These are phyloP conservation scores for Sylvia atricapilla DNA, from an alignment of 2,113 vertebrate genomes.

Conservation along the genomic window DNA sequence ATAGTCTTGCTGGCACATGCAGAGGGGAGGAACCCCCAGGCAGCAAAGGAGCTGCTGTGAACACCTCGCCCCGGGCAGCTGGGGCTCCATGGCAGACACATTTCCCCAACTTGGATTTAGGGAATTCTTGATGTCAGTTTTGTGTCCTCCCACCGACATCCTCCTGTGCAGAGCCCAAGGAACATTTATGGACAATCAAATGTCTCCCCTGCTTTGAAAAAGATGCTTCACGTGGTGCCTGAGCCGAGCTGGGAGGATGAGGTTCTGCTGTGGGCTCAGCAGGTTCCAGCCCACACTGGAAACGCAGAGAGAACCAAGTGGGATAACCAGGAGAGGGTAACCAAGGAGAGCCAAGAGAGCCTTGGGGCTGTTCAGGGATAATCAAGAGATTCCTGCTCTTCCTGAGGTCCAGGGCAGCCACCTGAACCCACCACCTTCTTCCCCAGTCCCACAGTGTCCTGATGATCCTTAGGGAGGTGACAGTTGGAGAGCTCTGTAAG, in stretches of 20 bases:
- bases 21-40: background rate
- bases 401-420: background rate
- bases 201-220: background rate
- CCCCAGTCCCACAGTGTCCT: background rate
- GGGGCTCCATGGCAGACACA: background rate
- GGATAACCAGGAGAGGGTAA: background rate
- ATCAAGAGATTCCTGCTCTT: background rate
- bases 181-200: background rate
- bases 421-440: background rate
- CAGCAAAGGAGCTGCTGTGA: background rate
- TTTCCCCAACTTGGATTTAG: background rate
- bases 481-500: background rate
- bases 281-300: background rate
- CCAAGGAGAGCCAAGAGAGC: background rate
- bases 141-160: background rate
- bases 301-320: background rate
- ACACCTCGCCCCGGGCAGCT: background rate
- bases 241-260: background rate
- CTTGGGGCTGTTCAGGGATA: background rate
- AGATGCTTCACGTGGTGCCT: background rate
- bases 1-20: background rate
- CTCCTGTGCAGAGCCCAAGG: background rate
- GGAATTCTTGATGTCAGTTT: background rate
- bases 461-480: background rate
- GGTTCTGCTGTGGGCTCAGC: background rate